Evolutionary conservation across 53 echinoderm and acorn worm species (phyloP).

Genomic region (Luidia sarsii): DNA sequence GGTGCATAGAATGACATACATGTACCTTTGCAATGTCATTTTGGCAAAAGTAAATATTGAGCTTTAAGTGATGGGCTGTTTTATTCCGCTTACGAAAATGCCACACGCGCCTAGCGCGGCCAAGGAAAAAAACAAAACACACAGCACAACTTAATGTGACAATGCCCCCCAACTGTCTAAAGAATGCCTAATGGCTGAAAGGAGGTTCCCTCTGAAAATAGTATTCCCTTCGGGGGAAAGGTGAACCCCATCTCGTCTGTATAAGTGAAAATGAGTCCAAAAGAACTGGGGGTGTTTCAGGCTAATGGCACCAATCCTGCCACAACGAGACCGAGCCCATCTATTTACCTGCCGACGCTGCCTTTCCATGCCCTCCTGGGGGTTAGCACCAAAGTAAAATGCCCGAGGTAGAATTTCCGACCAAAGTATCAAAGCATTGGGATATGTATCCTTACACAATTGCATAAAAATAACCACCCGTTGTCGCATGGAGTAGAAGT

Average conservation of each 20-base stretch:
- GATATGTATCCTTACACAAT: not conserved
- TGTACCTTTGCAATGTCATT: no score
- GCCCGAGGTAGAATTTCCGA: conserved; percentile 1
- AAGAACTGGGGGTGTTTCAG: not conserved
- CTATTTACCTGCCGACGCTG: not conserved
- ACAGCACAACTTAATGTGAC: no score
- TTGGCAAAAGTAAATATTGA: no score
- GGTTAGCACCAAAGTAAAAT: conserved; percentile 25
- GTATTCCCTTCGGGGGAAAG: conserved; percentile 17
- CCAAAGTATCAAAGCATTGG: not conserved
- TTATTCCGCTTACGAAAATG: no score
- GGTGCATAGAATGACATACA: no score
- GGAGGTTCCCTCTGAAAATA: conserved; percentile 18
- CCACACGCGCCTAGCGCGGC: no score
- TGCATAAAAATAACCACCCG: not conserved
- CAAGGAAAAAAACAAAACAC: no score
- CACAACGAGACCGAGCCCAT: conserved; percentile 14
- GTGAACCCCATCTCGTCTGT: conserved; percentile 3
- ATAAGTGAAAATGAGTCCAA: not conserved
- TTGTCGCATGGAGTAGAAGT: not conserved
- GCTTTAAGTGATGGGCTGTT: no score
- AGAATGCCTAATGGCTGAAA: conserved; percentile 1
- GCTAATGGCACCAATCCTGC: not conserved
- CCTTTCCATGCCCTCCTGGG: conserved; percentile 5
- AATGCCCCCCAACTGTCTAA: not conserved